A percentile compares a stretch with the other conserved stretches of the same genome.
Conservation (phyloP, 2,113 vertebrate species). For the Echinops telfairi region DNA sequence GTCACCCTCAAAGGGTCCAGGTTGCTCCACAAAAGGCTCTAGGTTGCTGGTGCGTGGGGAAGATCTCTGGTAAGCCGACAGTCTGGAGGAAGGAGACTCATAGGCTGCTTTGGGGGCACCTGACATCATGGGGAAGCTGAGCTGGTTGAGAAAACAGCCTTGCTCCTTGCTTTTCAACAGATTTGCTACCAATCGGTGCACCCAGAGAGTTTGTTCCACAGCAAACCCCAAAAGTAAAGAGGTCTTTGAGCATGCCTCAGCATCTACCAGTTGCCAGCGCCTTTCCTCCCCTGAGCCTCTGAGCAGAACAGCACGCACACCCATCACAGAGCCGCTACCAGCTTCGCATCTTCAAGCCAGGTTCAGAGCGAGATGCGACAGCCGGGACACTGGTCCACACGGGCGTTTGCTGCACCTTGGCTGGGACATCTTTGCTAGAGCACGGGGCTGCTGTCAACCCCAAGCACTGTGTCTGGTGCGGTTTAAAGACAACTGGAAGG, state of each 20-base stretch:
- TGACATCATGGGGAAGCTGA: not conserved
- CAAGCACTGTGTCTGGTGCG: not conserved
- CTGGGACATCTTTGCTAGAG: slow-evolving; percentile 9
- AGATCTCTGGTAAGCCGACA: not conserved
- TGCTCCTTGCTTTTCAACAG: not conserved
- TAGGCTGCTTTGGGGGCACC: not conserved
- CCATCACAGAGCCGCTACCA: not conserved
- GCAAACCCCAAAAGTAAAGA: not conserved
- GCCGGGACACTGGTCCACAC: not conserved
- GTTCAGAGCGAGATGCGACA: slow-evolving; percentile 28
- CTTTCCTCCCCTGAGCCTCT: not conserved
- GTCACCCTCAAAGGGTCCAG: not conserved
- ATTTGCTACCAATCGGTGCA: not conserved
- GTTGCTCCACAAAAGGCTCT: not conserved
- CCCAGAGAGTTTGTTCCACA: not conserved
- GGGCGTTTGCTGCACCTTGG: not conserved
- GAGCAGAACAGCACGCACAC: fast-evolving
- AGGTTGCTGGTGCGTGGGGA: not conserved
- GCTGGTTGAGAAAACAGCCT: not conserved
- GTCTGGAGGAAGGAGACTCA: not conserved
- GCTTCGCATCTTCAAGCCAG: not conserved
- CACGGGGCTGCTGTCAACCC: fast-evolving
- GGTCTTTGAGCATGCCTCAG: fast-evolving
- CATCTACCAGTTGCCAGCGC: no score
- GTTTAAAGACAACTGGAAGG: not conserved